Base-by-base conservation (phyloP, 1,140 invertebrate species). In the Holotrichia oblita region DNA sequence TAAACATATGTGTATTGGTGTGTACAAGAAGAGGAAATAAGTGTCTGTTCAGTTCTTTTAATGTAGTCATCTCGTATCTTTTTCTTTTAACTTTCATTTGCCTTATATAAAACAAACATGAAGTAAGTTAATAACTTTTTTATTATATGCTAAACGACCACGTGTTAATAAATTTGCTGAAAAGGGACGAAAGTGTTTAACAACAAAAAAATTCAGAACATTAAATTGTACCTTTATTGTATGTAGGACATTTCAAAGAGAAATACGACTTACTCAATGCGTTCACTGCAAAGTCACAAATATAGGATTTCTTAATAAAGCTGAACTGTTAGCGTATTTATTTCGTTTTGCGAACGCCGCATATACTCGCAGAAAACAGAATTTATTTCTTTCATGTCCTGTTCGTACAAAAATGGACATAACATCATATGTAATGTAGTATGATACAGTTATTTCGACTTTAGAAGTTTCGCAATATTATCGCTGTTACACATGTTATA, bases 281-380 rank as follows among this genome's bases (percentile, higher is more conserved):
- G 24, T 64, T n/a, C n/a, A n/a, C n/a, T n/a, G 24, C 61, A 20
- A 12, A 64, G 9, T 27, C 61, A 64, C 24, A 64, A 64, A 64
- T 64, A 64, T 64, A 64, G n/a, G 24, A 64, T 64, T 64, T 64
- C 61, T 64, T 64, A 64, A 64, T 64, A 64, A 22, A 64, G 17
- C 6, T 24, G 24, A 64, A 64, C 17, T 64, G 61, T 22, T 64
- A 64, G 20, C 61, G 10, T 64, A 64, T 64, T 10, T 27, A 64
- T 64, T 64, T 64, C 17, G n/a, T 22, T 27, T 64, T 20, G 61
- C 61, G 61, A 20, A 22, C 61, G n/a, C n/a, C n/a, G 24, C 61
- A 27, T 64, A 22, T 64, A 27, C 22, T 64, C 22, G 61, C 61
- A 64, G 24, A 17, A 64, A 64, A 64, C 61, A 27, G 22, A 64